Conservation (phyloP, 1,140 invertebrate genomes). For the Hyles vespertilio region DNA sequence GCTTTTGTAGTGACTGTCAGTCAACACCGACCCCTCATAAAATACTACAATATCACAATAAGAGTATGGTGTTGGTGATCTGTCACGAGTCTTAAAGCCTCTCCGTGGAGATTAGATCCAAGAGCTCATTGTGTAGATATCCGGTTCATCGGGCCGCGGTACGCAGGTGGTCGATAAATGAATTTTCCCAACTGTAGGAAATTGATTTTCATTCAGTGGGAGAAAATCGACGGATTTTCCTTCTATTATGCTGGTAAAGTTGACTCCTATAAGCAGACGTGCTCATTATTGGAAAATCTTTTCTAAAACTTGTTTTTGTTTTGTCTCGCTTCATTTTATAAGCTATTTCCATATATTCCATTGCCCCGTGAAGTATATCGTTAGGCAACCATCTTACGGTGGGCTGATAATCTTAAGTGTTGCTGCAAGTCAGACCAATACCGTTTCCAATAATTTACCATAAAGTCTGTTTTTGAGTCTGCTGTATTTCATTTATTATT, state of each 20-base stretch:
- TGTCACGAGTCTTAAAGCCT: constrained; percentile 17
- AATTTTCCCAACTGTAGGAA: constrained; percentile 35
- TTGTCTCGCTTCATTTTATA: neutral
- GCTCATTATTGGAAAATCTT: constrained; percentile 3
- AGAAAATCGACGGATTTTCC: constrained; percentile 28
- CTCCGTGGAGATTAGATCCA: constrained; percentile 28
- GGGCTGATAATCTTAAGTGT: too few species aligned
- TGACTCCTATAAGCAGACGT: neutral
- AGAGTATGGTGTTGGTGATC: constrained; percentile 6
- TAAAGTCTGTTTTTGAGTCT: too few species aligned
- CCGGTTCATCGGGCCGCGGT: constrained; percentile 29
- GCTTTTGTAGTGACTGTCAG: too few species aligned
- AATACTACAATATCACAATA: too few species aligned
- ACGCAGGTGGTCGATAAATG: constrained; percentile 43
- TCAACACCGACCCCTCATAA: too few species aligned
- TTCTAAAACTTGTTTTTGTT: neutral
- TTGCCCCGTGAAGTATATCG: too few species aligned
- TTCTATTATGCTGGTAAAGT: constrained; percentile 15
- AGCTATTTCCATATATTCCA: too few species aligned
- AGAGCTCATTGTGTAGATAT: constrained; percentile 30
- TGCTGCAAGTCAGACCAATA: too few species aligned
- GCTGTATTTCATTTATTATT: too few species aligned
- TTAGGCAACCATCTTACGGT: too few species aligned
- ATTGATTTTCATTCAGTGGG: constrained; percentile 39
- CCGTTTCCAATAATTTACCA: too few species aligned